These are phyloP conservation scores for Plagiodera versicolora DNA, from an alignment of 2,888 invertebrate species.

Conservation along the genomic window DNA sequence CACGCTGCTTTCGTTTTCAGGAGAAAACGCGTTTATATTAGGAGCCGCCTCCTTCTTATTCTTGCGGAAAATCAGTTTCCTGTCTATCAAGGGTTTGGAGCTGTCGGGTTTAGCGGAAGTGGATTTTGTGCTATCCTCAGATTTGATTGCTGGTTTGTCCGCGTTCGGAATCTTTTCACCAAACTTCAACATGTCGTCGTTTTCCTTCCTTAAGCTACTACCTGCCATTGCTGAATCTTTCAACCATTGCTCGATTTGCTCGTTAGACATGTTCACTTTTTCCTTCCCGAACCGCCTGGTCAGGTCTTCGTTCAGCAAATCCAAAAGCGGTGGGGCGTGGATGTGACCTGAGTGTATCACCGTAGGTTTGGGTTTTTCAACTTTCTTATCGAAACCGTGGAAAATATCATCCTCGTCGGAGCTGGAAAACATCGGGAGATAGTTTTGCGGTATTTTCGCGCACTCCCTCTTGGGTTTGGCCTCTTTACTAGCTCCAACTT, in stretches of 20 bases:
- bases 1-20: conserved; percentile 70
- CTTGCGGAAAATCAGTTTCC: conserved; percentile 63
- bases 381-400: conserved; percentile 44
- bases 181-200: conserved; percentile 50
- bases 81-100: conserved; percentile 47
- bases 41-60: conserved; percentile 54
- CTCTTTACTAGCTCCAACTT: conserved; percentile 23
- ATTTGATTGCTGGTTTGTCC: conserved; percentile 33
- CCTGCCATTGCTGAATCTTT: conserved; percentile 54
- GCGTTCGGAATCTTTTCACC: conserved; percentile 48
- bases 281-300: conserved; percentile 58
- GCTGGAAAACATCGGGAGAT: conserved; percentile 50
- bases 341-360: conserved; percentile 13
- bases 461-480: conserved; percentile 52
- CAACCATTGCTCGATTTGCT: conserved; percentile 69
- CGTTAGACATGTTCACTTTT: conserved; percentile 70
- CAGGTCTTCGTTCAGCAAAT: conserved; percentile 51
- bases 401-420: conserved; percentile 59
- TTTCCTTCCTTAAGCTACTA: conserved; percentile 46
- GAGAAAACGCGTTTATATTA: conserved; percentile 65
- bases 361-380: conserved; percentile 21
- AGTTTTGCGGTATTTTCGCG: conserved; percentile 51
- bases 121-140: conserved; percentile 19
- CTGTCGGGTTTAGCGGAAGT: conserved; percentile 9
- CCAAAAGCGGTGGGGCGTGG: conserved; percentile 41